Percentiles rank a stretch among this genome's conserved stretches.
Evolutionary conservation across 1,140 invertebrate species (phyloP).

Genomic region (Drosophila teissieri): DNA sequence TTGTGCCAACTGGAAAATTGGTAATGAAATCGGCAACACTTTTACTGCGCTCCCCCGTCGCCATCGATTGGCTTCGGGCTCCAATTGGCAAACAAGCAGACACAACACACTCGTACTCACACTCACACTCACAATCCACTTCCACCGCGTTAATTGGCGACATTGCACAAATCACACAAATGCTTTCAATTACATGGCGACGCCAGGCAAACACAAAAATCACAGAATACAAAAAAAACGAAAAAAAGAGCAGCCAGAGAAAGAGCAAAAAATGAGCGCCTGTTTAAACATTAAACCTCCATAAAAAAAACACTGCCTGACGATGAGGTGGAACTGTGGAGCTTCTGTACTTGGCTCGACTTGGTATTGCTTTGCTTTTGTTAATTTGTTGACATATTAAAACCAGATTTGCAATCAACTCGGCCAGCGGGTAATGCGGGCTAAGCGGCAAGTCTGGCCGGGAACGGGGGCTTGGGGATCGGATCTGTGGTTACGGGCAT

Average conservation of each 20-base stretch:
- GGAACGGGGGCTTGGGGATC: neutral
- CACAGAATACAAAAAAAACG: too few relatives aligned
- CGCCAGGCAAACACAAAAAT: slow-evolving; percentile 50
- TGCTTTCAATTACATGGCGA: slow-evolving; percentile 77
- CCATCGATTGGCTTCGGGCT: slow-evolving; percentile 43
- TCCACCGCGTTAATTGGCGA: slow-evolving; percentile 60
- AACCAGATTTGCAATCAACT: slow-evolving; percentile 82
- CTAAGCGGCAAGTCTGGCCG: neutral
- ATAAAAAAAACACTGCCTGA: slow-evolving; percentile 25
- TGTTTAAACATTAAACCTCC: slow-evolving; percentile 70
- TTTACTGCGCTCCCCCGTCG: slow-evolving; percentile 51
- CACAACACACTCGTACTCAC: neutral
- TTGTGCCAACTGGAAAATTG: slow-evolving; percentile 62
- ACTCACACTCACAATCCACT: slow-evolving; percentile 32
- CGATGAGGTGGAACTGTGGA: slow-evolving; percentile 7
- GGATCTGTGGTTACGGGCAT: slow-evolving; percentile 36
- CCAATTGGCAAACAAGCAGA: slow-evolving; percentile 36
- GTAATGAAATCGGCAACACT: slow-evolving; percentile 78
- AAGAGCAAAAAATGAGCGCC: slow-evolving; percentile 53
- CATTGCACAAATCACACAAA: slow-evolving; percentile 82
- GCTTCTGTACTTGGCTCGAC: slow-evolving; percentile 41
- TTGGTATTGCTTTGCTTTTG: slow-evolving; percentile 54
- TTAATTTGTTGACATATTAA: slow-evolving; percentile 83
- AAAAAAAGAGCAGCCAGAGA: slow-evolving; percentile 8
- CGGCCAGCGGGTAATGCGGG: slow-evolving; percentile 44